Base-by-base conservation (phyloP, 53 echinoderm and acorn worm species). In the Holothuria scabra region DNA sequence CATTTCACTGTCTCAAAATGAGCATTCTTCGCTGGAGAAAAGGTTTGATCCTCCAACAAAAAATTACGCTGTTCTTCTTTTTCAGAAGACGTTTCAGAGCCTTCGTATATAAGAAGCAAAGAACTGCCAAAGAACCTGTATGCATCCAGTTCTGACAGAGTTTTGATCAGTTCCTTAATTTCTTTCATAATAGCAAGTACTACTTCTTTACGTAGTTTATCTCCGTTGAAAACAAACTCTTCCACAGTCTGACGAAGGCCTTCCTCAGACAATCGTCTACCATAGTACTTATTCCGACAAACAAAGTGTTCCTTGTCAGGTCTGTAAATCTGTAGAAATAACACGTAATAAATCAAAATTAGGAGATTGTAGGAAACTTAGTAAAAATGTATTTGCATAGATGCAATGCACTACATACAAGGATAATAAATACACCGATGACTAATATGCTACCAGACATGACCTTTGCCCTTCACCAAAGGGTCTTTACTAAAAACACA, bases 241-340 rank as follows among this genome's bases (percentile, higher is more conserved):
- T 80, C 35, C 2, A 95, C 86, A 6, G 93, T 91, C 37, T 83
- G 58, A 79, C 57, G 71, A 49, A 95, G 74, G 13, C 93, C 95
- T 8, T 93, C 89, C 46, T 86, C 83, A 31, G 84, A 75, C n/a
- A 93, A 82, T 59, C 93, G 86, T 22, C 95, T 83, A 1, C 95
- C 95, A 59, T 93, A 88, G 91, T 95, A 95, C 87, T 95, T 95
- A 79, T 95, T 93, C 48, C 89, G 75, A 82, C 93, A 95, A 35
- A 87, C 65, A 87, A 84, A 93, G 14, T 65, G 44, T 18, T 89
- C 86, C 35, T 67, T 86, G 80, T 91, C 87, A 1, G 85, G 76
- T 29, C 89, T 86, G 64, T 88, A 95, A 5, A 93, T 88, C 94
- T 94, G 66, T 22, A 20, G 20, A 72, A 63, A 81, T 18, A 33